Base-by-base conservation (phyloP, 2,797 vertebrate genomes). In the Tolypeutes matacus region DNA sequence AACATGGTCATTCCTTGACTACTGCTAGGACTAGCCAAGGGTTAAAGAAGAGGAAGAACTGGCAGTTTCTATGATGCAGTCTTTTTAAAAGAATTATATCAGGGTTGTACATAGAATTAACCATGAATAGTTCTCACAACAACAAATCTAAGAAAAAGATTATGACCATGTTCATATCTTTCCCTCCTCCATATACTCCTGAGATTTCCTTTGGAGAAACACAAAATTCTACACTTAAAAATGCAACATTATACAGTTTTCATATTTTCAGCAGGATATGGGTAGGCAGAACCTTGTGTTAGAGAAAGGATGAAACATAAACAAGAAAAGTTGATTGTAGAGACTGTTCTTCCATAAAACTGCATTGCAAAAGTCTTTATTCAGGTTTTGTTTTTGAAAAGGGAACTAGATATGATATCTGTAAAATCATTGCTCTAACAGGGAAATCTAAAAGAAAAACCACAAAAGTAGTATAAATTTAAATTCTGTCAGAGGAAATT, bases 141-240 rank as follows among this genome's bases (percentile, higher is more conserved):
- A 73, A 46, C 6, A 87, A 92, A 92, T 70, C 25, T 27, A 96
- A 39, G 1, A 15, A 88, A 92, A 76, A 39, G n/a, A 62, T 69
- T 12, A 83, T 15, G 36, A 86, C 27, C 1, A 78, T 10, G 36
- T 29, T 23, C 58, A 75, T 39, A 14, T 75, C 29, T 36, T 88
- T 91, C 67, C 31, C n/a, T 87, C n/a, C 25, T 77, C 34, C 29
- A 83, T 27, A 42, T 1, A 23, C 80, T 84, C n/a, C 42, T 90
- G n/a, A 36, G 7, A 83, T 56, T 86, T 84, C 25, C 17, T 84
- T 83, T 56, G 12, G 72, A 31, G 86, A 90, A 46, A 46, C 42
- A 46, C 46, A 46, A 46, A 64, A 6, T 65, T 84, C 75, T 70
- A 4, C 34, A 65, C 72, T 96, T 92, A 90, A 70, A 94, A 86